Evolutionary conservation across 2,888 invertebrate genomes (phyloP).

Genomic region (Drosophila neotestacea): DNA sequence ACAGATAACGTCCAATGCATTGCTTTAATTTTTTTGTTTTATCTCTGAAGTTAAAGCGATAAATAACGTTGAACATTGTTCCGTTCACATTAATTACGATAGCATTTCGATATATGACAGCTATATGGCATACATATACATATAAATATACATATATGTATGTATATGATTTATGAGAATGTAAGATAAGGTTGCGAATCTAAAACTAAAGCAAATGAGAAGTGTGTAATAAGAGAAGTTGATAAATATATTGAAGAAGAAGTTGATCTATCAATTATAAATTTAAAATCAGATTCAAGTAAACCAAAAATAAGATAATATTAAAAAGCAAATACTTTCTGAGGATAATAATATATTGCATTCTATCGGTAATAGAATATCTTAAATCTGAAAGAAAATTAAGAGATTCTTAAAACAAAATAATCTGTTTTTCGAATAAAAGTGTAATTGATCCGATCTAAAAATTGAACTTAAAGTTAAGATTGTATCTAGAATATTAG

Average conservation of each 20-base stretch:
- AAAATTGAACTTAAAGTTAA: no score
- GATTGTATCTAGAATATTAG: no score
- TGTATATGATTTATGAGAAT: background rate
- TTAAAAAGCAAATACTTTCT: background rate
- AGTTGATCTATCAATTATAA: background rate
- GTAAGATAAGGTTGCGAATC: slow-evolving; percentile 20
- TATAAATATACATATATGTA: background rate
- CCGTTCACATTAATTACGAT: slow-evolving; percentile 35
- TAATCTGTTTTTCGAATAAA: no score
- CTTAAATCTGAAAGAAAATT: background rate
- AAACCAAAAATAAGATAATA: background rate
- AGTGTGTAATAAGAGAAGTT: slow-evolving; percentile 1
- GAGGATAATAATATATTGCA: no score
- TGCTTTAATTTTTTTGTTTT: slow-evolving; percentile 24
- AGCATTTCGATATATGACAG: slow-evolving; percentile 37
- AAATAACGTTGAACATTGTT: slow-evolving; percentile 31
- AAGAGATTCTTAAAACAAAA: background rate
- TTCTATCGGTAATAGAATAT: background rate
- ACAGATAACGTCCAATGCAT: slow-evolving; percentile 44
- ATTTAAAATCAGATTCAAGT: background rate
- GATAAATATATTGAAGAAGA: background rate
- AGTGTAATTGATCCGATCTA: no score
- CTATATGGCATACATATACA: slow-evolving; percentile 17
- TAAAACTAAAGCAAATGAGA: slow-evolving; percentile 5
- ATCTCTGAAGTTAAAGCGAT: slow-evolving; percentile 28